Base-by-base conservation (phyloP, 2,888 invertebrate genomes). In the Poecilus cupreus region DNA sequence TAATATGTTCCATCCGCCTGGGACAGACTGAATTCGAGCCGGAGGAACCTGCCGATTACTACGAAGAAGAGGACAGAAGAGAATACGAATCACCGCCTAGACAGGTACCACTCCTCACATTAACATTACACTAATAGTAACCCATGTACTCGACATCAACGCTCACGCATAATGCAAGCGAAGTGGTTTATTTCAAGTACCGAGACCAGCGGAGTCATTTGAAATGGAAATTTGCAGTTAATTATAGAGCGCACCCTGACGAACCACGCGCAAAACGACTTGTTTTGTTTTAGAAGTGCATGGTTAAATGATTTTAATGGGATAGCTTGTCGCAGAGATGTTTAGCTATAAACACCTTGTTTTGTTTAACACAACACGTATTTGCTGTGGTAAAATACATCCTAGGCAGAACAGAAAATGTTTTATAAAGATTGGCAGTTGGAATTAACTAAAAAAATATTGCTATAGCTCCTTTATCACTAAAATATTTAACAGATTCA, bases 41-140 rank as follows among this genome's bases (percentile, higher is more conserved):
- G 32, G 89, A 88, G 83, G 89, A 88, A 81, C 87, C 86, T 51
- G 89, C 87, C 83, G 85, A 85, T 80, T 89, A 88, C 83, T 85
- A 86, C 20, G 85, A 83, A 74, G 86, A 87, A 72, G 88, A 89
- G 68, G 88, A 88, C 75, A 85, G 86, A 78, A 86, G 86, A 82
- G 84, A 86, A 82, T 75, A 24, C 39, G 89, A 87, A 39, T 87
- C 88, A 46, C 87, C 88, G 32, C 86, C 88, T 0, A 85, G 86
- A 82, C 88, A 88, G 87, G 89, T 89, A 87, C 85, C 49, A 32
- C 75, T 51, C 75, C 75, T 75, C 51, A 75, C 49, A 51, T 51
- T 51, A 43, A 24, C 49, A 72, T 49, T 72, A 70, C 60, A 37
- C 64, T 68, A 72, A 26, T 46, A 43, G 5, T 46, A 46, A 46